Evolutionary conservation across 2,888 invertebrate species (phyloP), one percentile per base, ranked within the genome.

Genomic region (Sesia apiformis): DNA sequence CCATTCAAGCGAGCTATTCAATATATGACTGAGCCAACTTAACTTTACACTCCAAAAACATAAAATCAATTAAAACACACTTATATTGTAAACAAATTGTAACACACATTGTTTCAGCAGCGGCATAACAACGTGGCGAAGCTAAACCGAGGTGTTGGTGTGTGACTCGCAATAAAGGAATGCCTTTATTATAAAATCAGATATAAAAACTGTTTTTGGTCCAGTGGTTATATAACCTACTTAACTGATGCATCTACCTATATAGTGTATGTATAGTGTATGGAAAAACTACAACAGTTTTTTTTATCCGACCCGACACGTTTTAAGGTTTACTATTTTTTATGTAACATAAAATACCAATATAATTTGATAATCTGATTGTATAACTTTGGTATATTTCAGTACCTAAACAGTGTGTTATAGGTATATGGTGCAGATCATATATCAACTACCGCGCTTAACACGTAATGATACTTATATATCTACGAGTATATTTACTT

Each of bases 1-100:
- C 77, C 76, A 82, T 84, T 85, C 79, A 84, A 77, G 65, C 62
- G 60, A 65, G 66, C 75, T 69, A 76, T 80, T 79, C 76, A 78
- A 69, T 63, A 63, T 63, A 58, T 60, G 60, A 54, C 62, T 57
- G 57, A 61, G 64, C 75, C 63, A 72, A 73, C 62, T 68, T 74
- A 64, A 50, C 58, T 54, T 66, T 65, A 56, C 65, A 51, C 60
- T 55, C 60, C 43, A 55, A 53, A 53, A 62, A 65, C 55, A 52
- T 51, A 60, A 62, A 58, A 55, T 50, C 52, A 59, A 57, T 50
- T 38, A 50, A 50, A 46, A 46, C 8, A 46, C 5, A 7, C 46
- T 46, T 46, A 3, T 8, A 46, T 8, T 6, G 8, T 46, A 7
- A 1, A 23, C 8, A 46, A 46, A 8, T 46, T 8, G n/a, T 8